Evolutionary conservation across 2,888 invertebrate genomes (phyloP), one percentile per base, ranked within the genome.

Genomic region (Oligia strigilis): DNA sequence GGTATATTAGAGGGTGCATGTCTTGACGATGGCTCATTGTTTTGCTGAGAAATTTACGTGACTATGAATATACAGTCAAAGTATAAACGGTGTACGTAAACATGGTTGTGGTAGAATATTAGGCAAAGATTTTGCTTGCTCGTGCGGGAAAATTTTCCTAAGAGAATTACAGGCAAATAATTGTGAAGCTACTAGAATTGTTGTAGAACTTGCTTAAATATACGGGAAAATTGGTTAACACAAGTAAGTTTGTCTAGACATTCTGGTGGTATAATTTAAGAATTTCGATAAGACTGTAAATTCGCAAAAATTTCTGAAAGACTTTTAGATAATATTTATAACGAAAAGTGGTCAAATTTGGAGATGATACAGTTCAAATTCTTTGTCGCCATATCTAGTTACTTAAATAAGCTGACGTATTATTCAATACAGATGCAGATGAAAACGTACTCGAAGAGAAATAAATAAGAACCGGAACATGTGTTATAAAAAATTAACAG

Each of bases 1-100:
- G 52, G 40, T 73, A 70, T 88, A 88, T 88, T 77, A 80, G 78
- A 80, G 75, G 71, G 43, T 75, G 82, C 79, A 83, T 80, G 76
- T 75, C 72, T 84, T 81, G 66, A 77, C 72, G 64, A 74, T 64
- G 72, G 71, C 66, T 78, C 81, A 78, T 73, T 77, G 85, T 82
- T 76, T 82, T 43, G 58, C 52, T 11, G 67, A 75, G 81, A 81
- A 84, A 84, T 81, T 81, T 77, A 81, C 72, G 83, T 72, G 73
- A 75, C 83, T 80, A 67, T 49, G 72, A 75, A 86, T 86, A 77
- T 77, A 72, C 67, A 70, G 69, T 74, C 64, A 75, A 60, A 77
- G 72, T 29, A 55, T n/a, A 64, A 77, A 73, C 49, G 29, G 4
- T 74, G 52, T 76, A 55, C 29, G 60, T 69, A 69, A 67, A 86